phyloP scores from a whole-genome alignment of 2,888 invertebrate genomes.

The Chalcis sispes region DNA sequence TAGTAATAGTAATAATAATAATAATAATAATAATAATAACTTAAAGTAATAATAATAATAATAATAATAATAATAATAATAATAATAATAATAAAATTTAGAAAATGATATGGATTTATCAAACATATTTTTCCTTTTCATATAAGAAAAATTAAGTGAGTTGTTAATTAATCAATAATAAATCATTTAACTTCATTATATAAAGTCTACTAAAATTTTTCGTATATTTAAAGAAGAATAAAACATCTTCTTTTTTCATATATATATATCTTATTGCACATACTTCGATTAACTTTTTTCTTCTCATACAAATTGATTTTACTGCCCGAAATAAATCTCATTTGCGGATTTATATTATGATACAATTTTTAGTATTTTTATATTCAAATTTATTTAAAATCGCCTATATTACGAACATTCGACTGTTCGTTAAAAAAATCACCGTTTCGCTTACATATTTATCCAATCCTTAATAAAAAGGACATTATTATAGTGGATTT shows the following conservation, averaged over 20 bases:
- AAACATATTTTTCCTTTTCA: conserved; percentile 39
- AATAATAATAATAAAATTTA: background rate
- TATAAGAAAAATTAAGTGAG: conserved; percentile 32
- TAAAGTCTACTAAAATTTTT: conserved; percentile 56
- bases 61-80: background rate
- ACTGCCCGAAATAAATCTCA: conserved; percentile 53
- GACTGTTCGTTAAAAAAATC: conserved; percentile 55
- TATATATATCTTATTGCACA: conserved; percentile 59
- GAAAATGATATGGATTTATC: conserved; percentile 24
- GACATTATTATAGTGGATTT: conserved; percentile 55
- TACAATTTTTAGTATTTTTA: conserved; percentile 55
- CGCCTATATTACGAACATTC: conserved; percentile 54
- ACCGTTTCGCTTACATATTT: conserved; percentile 49
- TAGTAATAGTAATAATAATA: background rate
- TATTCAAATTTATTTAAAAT: conserved; percentile 57
- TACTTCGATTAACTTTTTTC: conserved; percentile 50
- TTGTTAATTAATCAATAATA: conserved; percentile 38
- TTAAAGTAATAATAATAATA: background rate
- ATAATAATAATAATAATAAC: background rate
- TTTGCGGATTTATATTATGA: conserved; percentile 52
- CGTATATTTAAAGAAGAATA: conserved; percentile 56
- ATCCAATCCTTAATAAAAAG: conserved; percentile 53
- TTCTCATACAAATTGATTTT: conserved; percentile 56
- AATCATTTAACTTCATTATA: conserved; percentile 47
- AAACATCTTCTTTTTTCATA: conserved; percentile 53